Percentiles rank a stretch among this genome's conserved stretches.
These are phyloP conservation scores for Antechinus flavipes DNA, from an alignment of 2,113 vertebrate species.

Conservation along the genomic window DNA sequence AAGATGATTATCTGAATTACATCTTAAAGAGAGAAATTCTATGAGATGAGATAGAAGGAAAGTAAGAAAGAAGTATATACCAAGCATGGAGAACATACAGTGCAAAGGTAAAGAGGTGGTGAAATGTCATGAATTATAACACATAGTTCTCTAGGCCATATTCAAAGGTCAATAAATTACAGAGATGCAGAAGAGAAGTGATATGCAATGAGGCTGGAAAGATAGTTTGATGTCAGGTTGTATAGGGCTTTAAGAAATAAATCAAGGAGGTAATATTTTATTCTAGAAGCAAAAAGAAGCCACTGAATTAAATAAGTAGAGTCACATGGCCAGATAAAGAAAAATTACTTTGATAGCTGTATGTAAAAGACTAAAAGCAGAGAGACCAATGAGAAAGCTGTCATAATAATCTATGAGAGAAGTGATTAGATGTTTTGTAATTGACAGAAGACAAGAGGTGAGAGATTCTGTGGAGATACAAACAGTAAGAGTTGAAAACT, in stretches of 20 bases:
- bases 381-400: slow-evolving; percentile 2
- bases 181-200: background rate
- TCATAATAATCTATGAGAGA: background rate
- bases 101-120: background rate
- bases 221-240: background rate
- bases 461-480: background rate
- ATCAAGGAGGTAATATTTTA: background rate
- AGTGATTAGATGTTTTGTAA: background rate
- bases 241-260: background rate
- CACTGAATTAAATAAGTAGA: background rate
- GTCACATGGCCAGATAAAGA: background rate
- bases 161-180: background rate
- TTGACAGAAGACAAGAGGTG: background rate
- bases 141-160: background rate
- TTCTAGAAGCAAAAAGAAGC: background rate
- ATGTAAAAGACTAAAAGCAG: background rate
- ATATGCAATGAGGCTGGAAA: background rate
- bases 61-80: background rate
- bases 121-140: background rate
- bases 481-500: background rate
- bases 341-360: background rate
- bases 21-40: background rate
- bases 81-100: background rate
- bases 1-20: background rate
- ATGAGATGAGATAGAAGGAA: background rate